phyloP scores from a whole-genome alignment of 2,888 invertebrate genomes.

The Oxycera nigricornis region DNA sequence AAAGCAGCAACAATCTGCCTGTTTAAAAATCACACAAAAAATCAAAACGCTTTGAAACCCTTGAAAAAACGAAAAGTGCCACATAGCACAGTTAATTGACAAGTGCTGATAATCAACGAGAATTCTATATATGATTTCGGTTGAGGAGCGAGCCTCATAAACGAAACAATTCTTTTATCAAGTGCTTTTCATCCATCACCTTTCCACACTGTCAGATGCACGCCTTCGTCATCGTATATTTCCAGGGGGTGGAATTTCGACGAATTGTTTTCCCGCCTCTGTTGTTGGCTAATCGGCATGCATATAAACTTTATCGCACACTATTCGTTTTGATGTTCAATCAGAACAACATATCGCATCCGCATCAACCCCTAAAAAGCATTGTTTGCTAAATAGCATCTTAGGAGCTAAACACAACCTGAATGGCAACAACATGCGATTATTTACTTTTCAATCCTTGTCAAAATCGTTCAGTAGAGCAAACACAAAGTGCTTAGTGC shows the following conservation, averaged over 20 bases:
- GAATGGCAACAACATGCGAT: background rate
- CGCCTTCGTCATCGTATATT: too few relatives aligned
- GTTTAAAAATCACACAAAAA: too few relatives aligned
- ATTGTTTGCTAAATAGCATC: slow-evolving; percentile 17
- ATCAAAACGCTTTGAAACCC: too few relatives aligned
- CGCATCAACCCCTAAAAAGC: slow-evolving; percentile 6
- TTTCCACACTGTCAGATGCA: background rate
- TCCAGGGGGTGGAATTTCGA: background rate
- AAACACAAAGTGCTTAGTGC: too few relatives aligned
- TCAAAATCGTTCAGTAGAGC: background rate
- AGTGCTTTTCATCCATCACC: background rate
- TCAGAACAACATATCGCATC: slow-evolving; percentile 20
- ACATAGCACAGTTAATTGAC: too few relatives aligned
- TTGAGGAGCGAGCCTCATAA: background rate
- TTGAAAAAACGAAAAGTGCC: too few relatives aligned
- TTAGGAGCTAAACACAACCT: background rate
- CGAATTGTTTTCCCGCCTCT: background rate
- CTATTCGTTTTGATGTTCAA: slow-evolving; percentile 7
- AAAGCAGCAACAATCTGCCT: too few relatives aligned
- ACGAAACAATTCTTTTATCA: slow-evolving; percentile 5
- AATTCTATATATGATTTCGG: too few relatives aligned
- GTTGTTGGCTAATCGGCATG: slow-evolving; percentile 10
- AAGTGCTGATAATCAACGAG: too few relatives aligned
- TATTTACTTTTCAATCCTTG: background rate
- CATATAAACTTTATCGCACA: slow-evolving; percentile 28